These are phyloP conservation scores for Cyclophora punctaria DNA, from an alignment of 2,888 invertebrate genomes.

Conservation along the genomic window DNA sequence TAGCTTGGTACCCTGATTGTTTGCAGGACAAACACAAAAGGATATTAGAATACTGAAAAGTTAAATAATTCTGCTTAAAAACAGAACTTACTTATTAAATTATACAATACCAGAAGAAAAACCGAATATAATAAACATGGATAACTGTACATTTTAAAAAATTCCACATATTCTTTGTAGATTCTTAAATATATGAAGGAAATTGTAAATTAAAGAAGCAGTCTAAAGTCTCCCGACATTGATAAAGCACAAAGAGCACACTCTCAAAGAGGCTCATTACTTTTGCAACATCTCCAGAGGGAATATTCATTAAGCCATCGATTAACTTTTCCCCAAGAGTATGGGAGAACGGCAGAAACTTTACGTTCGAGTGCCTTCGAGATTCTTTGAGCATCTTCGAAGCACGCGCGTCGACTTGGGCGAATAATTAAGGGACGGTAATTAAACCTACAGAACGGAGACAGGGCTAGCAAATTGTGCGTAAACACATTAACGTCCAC, in stretches of 20 bases:
- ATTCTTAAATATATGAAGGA: too few relatives aligned
- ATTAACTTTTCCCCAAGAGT: not conserved
- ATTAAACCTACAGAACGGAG: slow-evolving; percentile 12
- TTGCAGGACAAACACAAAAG: too few relatives aligned
- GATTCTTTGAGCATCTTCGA: not conserved
- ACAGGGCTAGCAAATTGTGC: slow-evolving; percentile 16
- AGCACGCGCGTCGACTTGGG: slow-evolving; percentile 1
- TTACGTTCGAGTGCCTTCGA: not conserved
- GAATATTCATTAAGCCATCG: not conserved
- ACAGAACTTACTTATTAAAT: too few relatives aligned
- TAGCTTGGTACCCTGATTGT: slow-evolving; percentile 6
- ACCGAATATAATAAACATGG: too few relatives aligned
- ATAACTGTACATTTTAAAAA: too few relatives aligned
- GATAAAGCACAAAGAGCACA: too few relatives aligned
- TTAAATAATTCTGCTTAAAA: too few relatives aligned
- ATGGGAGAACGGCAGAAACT: not conserved
- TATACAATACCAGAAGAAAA: too few relatives aligned
- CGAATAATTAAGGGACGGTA: slow-evolving; percentile 16
- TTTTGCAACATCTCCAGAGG: not conserved
- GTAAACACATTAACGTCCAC: slow-evolving; percentile 18
- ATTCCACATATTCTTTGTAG: too few relatives aligned
- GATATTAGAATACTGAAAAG: too few relatives aligned
- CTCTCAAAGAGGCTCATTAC: not conserved
- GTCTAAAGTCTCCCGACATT: too few relatives aligned
- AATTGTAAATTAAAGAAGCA: too few relatives aligned